phyloP scores from a whole-genome alignment of 1,140 invertebrate genomes.

The Tyrophagus putrescentiae region DNA sequence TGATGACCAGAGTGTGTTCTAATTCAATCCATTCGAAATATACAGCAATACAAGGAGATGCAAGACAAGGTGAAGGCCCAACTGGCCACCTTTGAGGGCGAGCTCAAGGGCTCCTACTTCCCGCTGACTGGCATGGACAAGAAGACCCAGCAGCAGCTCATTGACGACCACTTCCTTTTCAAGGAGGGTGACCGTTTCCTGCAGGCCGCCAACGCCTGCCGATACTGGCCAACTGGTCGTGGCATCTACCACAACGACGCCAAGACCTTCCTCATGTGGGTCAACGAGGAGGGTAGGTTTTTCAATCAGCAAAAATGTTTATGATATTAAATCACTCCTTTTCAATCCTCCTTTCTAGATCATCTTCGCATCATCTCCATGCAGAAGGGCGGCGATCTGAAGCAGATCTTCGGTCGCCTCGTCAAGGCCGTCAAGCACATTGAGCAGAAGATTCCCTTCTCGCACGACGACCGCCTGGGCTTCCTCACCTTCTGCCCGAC shows the following conservation, averaged over 20 bases:
- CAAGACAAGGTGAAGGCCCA: slow-evolving; percentile 69
- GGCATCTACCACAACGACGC: slow-evolving; percentile 44
- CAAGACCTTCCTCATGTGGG: slow-evolving; percentile 45
- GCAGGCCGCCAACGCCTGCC: slow-evolving; percentile 40
- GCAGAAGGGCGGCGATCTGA: slow-evolving; percentile 44
- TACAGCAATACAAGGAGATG: slow-evolving; percentile 77
- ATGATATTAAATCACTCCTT: too few relatives aligned
- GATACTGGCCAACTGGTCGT: slow-evolving; percentile 42
- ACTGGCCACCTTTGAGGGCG: slow-evolving; percentile 41
- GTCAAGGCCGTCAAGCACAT: slow-evolving; percentile 80
- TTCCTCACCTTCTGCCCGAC: slow-evolving; percentile 98
- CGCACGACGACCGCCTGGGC: slow-evolving; percentile 76
- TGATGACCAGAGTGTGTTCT: neutral
- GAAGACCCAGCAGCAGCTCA: slow-evolving; percentile 79
- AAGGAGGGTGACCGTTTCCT: slow-evolving; percentile 67
- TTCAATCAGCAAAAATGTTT: neutral
- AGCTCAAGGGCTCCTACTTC: slow-evolving; percentile 77
- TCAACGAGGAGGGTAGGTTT: slow-evolving; percentile 41
- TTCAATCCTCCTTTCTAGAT: slow-evolving; percentile 26
- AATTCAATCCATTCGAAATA: slow-evolving; percentile 5
- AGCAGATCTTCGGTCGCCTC: slow-evolving; percentile 64
- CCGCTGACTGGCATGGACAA: slow-evolving; percentile 88
- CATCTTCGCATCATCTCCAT: slow-evolving; percentile 46
- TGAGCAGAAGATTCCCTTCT: slow-evolving; percentile 78
- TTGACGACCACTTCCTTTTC: slow-evolving; percentile 94